Percentiles rank a stretch among this genome's conserved stretches.
Evolutionary conservation across 2,113 vertebrate species (phyloP).

Genomic region (Rhinichthys klamathensis): DNA sequence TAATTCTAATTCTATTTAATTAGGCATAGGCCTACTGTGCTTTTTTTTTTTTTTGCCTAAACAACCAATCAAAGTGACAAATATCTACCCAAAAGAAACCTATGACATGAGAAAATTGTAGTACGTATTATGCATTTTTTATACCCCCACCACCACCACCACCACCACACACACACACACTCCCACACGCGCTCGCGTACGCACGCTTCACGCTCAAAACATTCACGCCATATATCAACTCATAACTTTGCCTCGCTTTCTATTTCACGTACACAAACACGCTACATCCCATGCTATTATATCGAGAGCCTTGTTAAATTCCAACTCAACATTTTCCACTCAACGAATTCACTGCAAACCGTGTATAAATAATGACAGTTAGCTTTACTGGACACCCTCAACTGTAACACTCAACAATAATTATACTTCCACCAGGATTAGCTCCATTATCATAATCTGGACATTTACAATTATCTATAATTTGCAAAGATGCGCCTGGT

Average conservation of each 20-base stretch:
- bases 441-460: conserved; percentile 99
- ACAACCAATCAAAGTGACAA: not conserved
- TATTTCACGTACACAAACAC: conserved; percentile 44
- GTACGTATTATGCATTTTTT: not conserved
- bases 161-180: too few relatives aligned
- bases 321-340: conserved; percentile 97
- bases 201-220: conserved; percentile 8
- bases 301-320: conserved; percentile 96
- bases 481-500: conserved; percentile 99
- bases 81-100: not conserved
- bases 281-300: conserved; percentile 85
- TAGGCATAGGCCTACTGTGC: not conserved
- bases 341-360: conserved; percentile 93
- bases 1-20: not conserved
- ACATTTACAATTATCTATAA: conserved; percentile 99
- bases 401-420: conserved; percentile 99
- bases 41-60: too few relatives aligned
- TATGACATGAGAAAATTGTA: not conserved
- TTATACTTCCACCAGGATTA: conserved; percentile 99
- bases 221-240: not conserved
- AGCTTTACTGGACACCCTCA: conserved; percentile 99
- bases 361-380: conserved; percentile 99
- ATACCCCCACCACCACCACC: not conserved
- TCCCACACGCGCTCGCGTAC: not conserved
- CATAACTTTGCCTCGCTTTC: conserved; percentile 11